A percentile compares a stretch with the other conserved stretches of the same genome.
Conservation (phyloP, 2,797 vertebrate species). For the Cichlasoma orientale region DNA sequence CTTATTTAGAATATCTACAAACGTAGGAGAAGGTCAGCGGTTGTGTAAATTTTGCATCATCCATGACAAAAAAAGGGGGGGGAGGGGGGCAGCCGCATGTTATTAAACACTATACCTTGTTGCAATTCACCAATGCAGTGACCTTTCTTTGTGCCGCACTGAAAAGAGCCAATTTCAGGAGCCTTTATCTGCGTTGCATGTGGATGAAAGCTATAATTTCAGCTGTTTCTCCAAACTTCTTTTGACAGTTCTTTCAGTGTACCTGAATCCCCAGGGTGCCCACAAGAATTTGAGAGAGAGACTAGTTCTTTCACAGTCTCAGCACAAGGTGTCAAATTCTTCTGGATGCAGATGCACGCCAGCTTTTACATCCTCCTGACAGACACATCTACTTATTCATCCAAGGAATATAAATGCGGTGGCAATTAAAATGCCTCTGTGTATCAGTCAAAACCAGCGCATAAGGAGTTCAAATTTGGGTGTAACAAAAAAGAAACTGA, state of each 20-base stretch:
- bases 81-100: conserved; percentile 5
- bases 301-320: not conserved
- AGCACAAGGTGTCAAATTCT: conserved; percentile 30
- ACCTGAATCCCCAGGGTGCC: conserved; percentile 38
- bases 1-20: conserved; percentile 48
- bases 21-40: conserved; percentile 51
- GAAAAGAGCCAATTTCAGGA: conserved; percentile 53
- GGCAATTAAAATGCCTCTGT: conserved; percentile 47
- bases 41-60: conserved; percentile 42
- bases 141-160: conserved; percentile 54
- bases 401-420: conserved; percentile 37
- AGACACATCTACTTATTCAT: conserved; percentile 35
- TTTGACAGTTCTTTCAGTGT: conserved; percentile 48
- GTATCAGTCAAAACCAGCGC: conserved; percentile 30
- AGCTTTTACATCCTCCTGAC: conserved; percentile 30
- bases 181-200: conserved; percentile 51
- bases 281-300: conserved; percentile 21
- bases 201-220: conserved; percentile 60
- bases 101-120: conserved; percentile 33
- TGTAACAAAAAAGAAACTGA: conserved; percentile 84
- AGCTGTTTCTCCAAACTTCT: conserved; percentile 50
- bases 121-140: conserved; percentile 41
- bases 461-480: conserved; percentile 71
- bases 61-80: not conserved
- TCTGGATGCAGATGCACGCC: conserved; percentile 21